Percentiles rank a stretch among this genome's conserved stretches.
Conservation (phyloP, 2,888 invertebrate species). For the Eudemis profundana region DNA sequence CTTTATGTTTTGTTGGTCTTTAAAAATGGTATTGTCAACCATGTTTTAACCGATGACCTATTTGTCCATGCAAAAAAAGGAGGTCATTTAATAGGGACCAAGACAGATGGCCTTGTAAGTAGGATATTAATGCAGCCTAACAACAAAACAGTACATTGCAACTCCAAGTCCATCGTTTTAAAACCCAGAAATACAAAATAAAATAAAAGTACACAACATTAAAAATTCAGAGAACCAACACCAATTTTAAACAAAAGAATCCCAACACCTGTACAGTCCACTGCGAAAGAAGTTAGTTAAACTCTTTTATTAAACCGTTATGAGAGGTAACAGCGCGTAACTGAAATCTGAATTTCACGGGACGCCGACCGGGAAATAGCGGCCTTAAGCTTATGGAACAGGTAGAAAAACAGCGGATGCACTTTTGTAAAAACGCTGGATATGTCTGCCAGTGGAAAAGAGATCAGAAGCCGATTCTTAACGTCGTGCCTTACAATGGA, state of each 20-base stretch:
- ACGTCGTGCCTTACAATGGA: too few relatives aligned
- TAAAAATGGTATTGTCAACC: too few relatives aligned
- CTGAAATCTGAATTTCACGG: constrained; percentile 61
- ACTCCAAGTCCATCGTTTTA: too few relatives aligned
- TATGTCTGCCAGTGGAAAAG: too few relatives aligned
- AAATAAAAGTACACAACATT: neutral
- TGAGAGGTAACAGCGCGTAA: constrained; percentile 58
- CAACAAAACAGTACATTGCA: neutral
- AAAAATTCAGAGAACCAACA: constrained; percentile 3
- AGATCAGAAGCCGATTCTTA: too few relatives aligned
- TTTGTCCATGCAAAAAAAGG: too few relatives aligned
- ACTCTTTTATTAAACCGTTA: constrained; percentile 56
- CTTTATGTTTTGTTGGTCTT: too few relatives aligned
- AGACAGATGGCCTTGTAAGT: too few relatives aligned
- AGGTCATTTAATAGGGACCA: too few relatives aligned
- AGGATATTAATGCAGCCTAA: neutral
- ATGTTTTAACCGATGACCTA: too few relatives aligned
- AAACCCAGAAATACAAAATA: neutral
- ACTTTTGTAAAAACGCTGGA: neutral
- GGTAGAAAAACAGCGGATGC: constrained; percentile 5
- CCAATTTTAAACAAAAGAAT: constrained; percentile 24
- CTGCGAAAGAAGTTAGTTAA: constrained; percentile 50
- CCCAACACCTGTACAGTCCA: constrained; percentile 19
- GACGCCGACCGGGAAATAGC: constrained; percentile 56
- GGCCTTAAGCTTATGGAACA: constrained; percentile 47